Conservation (phyloP, 2,888 invertebrate genomes). For the Stramonita haemastoma region DNA sequence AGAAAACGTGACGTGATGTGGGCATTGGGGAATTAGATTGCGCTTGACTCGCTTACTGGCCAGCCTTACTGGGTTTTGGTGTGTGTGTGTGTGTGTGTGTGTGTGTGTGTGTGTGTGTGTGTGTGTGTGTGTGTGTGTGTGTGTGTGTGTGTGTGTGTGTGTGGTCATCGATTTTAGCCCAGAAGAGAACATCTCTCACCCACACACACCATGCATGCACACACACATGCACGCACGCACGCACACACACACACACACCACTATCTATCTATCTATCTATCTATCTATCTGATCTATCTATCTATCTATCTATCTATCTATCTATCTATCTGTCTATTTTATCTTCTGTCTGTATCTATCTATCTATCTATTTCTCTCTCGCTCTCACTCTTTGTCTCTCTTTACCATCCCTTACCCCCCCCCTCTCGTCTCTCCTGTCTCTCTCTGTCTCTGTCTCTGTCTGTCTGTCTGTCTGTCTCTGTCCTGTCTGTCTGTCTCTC, state of each 20-base stretch:
- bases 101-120: not conserved
- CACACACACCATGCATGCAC: no score
- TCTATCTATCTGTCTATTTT: no score
- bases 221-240: not conserved
- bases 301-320: not conserved
- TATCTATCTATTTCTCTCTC: no score
- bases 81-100: slow-evolving; percentile 17
- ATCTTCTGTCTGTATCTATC: no score
- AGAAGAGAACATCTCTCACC: no score
- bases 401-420: no score
- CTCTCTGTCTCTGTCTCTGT: not conserved
- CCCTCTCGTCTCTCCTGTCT: no score
- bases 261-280: not conserved
- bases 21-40: no score
- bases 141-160: not conserved
- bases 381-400: no score
- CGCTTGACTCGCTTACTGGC: not conserved
- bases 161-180: not conserved
- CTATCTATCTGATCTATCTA: not conserved
- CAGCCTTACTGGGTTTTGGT: not conserved
- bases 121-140: not conserved
- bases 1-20: no score
- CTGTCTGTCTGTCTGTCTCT: not conserved
- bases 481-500: no score
- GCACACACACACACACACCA: no score